Base-by-base conservation (phyloP, 2,888 invertebrate species). In the Matsumyia berberina region DNA sequence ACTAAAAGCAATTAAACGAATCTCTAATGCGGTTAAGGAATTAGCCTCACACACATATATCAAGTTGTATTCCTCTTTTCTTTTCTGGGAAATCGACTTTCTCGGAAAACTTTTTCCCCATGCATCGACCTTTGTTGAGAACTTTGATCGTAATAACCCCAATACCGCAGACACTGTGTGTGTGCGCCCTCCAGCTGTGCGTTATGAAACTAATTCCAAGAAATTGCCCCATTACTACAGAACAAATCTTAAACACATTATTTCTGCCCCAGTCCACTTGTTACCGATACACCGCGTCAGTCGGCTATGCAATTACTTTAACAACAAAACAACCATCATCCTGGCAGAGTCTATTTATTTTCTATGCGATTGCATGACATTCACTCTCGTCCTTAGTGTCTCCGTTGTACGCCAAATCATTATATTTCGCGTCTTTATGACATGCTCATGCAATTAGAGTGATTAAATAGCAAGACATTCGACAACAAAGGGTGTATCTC, bases 381-480 rank as follows among this genome's bases (percentile, higher is more conserved):
- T 39, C 24, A n/a, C 37, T n/a, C 57, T n/a, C 17, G 3, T n/a
- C 8, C 15, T n/a, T 5, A 42, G 31, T 29, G 31, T 42, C 39
- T 33, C 44, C 57, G 19, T 46, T 60, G 7, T 33, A 17, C 31
- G 44, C 17, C 39, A 60, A 39, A 53, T 73, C 35, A 73, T 53
- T 31, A 55, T 37, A 9, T 35, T 66, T 12, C 39, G 35, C 64
- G 31, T 81, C 37, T 37, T 42, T 39, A 58, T 64, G 42, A 51
- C 69, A 81, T 64, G 62, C 76, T 74, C 49, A 31, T 57, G 57
- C 74, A 74, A 74, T 74, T 42, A 58, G 17, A 81, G 44, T 66
- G 76, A 81, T 81, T 70, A 81, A 70, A 81, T 58, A 29, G 60
- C 37, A 73, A 12, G 67, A 24, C 57, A 29, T 78, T 44, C 58